Evolutionary conservation across 2,113 vertebrate species (phyloP).

Genomic region (Lutjanus erythropterus): DNA sequence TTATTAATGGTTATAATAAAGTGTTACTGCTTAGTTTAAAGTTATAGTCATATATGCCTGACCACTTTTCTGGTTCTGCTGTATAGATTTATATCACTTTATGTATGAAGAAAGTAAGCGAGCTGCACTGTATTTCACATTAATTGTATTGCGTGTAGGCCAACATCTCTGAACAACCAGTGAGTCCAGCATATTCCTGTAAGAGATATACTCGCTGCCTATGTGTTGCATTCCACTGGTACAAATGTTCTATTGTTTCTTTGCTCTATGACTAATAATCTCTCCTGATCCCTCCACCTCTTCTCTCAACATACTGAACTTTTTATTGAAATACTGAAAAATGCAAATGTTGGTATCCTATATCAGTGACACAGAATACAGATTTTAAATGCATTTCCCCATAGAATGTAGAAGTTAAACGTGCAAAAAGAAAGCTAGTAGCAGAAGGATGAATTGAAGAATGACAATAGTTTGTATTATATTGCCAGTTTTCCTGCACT

Average conservation of each 20-base stretch:
- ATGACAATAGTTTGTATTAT: neutral
- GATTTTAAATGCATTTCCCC: neutral
- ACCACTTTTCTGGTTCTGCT: neutral
- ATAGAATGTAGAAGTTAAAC: neutral
- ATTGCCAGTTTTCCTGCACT: neutral
- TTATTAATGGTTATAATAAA: too few species aligned
- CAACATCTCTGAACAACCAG: conserved; percentile 11
- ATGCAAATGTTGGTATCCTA: neutral
- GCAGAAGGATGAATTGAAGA: neutral
- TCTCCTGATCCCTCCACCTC: conserved; percentile 25
- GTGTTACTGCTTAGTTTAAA: neutral
- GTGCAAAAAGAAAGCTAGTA: neutral
- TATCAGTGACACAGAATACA: neutral
- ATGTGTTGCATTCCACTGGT: conserved; percentile 39
- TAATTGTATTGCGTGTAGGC: neutral
- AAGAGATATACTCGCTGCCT: neutral
- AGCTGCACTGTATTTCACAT: neutral
- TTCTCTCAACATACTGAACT: conserved; percentile 35
- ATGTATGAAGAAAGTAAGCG: neutral
- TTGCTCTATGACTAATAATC: conserved; percentile 68
- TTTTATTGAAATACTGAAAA: conserved; percentile 24
- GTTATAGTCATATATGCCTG: neutral
- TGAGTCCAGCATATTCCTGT: conserved; percentile 14
- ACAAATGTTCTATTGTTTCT: conserved; percentile 65
- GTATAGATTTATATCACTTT: neutral